Conservation (phyloP, 2,797 vertebrate genomes). For the Alca torda region DNA sequence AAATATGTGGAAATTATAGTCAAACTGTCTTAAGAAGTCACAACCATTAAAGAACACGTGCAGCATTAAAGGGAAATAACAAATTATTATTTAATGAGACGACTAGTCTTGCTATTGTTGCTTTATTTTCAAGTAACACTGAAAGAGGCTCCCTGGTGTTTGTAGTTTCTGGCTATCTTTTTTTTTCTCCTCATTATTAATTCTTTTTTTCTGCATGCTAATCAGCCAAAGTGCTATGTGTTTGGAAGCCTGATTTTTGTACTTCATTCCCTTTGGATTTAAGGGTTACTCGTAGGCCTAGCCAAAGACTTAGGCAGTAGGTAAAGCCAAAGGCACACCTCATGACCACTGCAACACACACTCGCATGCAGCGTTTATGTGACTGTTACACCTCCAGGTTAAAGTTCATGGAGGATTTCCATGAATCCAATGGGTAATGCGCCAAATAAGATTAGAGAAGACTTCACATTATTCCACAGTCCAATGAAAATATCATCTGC, state of each 20-base stretch:
- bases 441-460: slow-evolving; percentile 92
- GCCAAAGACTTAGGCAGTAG: slow-evolving; percentile 79
- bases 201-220: slow-evolving; percentile 71
- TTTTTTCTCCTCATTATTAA: slow-evolving; percentile 73
- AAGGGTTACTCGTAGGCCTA: slow-evolving; percentile 54
- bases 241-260: slow-evolving; percentile 62
- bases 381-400: slow-evolving; percentile 83
- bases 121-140: slow-evolving; percentile 73
- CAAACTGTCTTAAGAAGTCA: slow-evolving; percentile 68
- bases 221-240: slow-evolving; percentile 52
- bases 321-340: slow-evolving; percentile 82
- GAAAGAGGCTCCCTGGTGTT: slow-evolving; percentile 75
- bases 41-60: slow-evolving; percentile 63
- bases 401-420: slow-evolving; percentile 88
- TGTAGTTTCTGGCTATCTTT: slow-evolving; percentile 77
- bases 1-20: slow-evolving; percentile 62
- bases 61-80: slow-evolving; percentile 69
- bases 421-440: slow-evolving; percentile 88
- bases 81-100: slow-evolving; percentile 82
- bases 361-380: slow-evolving; percentile 77
- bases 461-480: slow-evolving; percentile 84
- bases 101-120: slow-evolving; percentile 71
- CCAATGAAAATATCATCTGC: slow-evolving; percentile 92
- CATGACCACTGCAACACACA: slow-evolving; percentile 31
- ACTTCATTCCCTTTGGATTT: slow-evolving; percentile 48